Conservation (phyloP, 2,797 vertebrate genomes). For the Aselliscus stoliczkanus region DNA sequence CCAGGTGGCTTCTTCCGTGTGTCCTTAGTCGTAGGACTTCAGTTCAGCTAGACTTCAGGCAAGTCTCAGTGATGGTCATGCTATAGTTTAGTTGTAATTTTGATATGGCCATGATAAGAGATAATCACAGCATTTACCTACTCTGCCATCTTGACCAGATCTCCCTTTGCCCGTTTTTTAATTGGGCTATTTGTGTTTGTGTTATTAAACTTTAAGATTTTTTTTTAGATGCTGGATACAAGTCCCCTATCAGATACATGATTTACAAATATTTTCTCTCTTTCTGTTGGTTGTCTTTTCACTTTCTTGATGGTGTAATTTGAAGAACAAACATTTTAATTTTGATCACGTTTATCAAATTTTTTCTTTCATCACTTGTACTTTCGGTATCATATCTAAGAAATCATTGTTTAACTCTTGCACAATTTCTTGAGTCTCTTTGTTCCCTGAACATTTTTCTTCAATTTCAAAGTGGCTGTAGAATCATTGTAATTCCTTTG, state of each 20-base stretch:
- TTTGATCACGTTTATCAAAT: background rate
- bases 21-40: no score
- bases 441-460: background rate
- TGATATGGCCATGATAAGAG: no score
- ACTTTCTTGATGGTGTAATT: background rate
- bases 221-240: background rate
- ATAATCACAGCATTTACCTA: no score
- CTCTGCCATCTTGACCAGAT: no score
- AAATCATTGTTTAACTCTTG: background rate
- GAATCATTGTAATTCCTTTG: background rate
- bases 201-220: conserved; percentile 17
- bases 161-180: background rate
- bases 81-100: no score
- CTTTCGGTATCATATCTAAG: background rate
- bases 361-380: background rate
- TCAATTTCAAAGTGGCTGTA: background rate
- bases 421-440: background rate
- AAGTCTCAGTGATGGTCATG: no score
- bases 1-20: no score
- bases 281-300: background rate
- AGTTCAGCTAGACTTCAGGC: no score
- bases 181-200: background rate
- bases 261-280: background rate
- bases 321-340: background rate
- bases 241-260: background rate